Conservation (phyloP, 1,140 invertebrate species). For the Orchestia grillus region DNA sequence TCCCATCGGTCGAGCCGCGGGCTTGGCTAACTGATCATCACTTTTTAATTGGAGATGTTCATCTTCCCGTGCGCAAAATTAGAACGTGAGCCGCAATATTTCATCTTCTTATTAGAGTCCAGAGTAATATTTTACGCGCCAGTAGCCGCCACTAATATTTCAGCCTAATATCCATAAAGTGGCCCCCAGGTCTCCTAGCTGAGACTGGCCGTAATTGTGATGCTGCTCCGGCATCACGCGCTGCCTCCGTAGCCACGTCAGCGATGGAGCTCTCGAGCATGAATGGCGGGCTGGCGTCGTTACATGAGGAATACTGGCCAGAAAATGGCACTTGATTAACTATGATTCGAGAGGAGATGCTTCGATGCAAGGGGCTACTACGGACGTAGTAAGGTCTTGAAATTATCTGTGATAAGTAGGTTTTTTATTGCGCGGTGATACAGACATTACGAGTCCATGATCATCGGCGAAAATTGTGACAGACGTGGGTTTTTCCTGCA, state of each 20-base stretch:
- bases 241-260: neutral
- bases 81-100: slow-evolving; percentile 33
- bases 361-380: neutral
- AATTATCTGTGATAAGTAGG: too few relatives aligned
- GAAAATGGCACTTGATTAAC: neutral
- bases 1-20: neutral
- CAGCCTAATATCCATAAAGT: slow-evolving; percentile 53
- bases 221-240: neutral
- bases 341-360: neutral
- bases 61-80: slow-evolving; percentile 16
- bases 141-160: slow-evolving; percentile 28
- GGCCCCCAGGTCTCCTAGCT: neutral
- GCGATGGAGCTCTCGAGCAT: neutral
- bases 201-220: neutral
- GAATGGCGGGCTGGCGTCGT: neutral
- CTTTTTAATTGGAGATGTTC: slow-evolving; percentile 46
- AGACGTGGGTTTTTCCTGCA: too few relatives aligned
- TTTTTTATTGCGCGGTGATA: too few relatives aligned
- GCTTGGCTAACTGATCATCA: slow-evolving; percentile 14
- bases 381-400: too few relatives aligned
- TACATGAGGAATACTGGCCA: neutral
- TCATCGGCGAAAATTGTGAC: too few relatives aligned
- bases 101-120: slow-evolving; percentile 34
- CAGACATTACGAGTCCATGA: too few relatives aligned
- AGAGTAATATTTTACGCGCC: slow-evolving; percentile 29